Evolutionary conservation across 1,140 invertebrate species (phyloP).

Genomic region (Philaenus spumarius): DNA sequence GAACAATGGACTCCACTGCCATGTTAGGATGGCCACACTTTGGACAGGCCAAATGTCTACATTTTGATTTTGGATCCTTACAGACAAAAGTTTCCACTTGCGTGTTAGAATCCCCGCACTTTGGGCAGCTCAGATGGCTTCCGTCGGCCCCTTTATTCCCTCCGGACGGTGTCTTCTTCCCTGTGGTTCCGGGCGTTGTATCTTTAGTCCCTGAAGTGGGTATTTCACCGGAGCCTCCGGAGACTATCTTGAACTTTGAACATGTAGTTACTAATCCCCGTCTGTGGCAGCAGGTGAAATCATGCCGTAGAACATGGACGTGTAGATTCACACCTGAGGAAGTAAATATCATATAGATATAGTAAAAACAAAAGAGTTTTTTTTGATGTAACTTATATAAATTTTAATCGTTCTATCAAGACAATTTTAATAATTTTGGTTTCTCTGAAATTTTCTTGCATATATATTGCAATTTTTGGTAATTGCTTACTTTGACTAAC

Average conservation of each 20-base stretch:
- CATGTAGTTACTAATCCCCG: background rate
- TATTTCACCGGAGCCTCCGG: background rate
- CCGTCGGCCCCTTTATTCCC: slow-evolving; percentile 39
- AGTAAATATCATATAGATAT: no score
- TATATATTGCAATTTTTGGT: no score
- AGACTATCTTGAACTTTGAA: background rate
- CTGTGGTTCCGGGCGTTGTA: no score
- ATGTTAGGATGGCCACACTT: background rate
- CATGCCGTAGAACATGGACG: background rate
- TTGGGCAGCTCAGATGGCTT: slow-evolving; percentile 75
- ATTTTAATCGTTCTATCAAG: no score
- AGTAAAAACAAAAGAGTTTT: no score
- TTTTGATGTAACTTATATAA: no score
- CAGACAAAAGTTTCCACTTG: slow-evolving; percentile 96
- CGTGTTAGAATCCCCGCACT: slow-evolving; percentile 92
- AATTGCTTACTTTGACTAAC: no score
- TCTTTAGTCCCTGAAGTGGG: background rate
- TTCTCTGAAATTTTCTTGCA: no score
- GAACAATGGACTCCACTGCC: background rate
- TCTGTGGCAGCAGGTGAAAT: background rate
- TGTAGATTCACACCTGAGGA: no score
- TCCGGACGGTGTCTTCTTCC: background rate
- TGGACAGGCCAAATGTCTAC: background rate
- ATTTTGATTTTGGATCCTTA: slow-evolving; percentile 42
- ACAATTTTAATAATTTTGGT: no score